Evolutionary conservation across 2,113 vertebrate species (phyloP), one percentile per base, ranked within the genome.

Genomic region (Athene noctua): DNA sequence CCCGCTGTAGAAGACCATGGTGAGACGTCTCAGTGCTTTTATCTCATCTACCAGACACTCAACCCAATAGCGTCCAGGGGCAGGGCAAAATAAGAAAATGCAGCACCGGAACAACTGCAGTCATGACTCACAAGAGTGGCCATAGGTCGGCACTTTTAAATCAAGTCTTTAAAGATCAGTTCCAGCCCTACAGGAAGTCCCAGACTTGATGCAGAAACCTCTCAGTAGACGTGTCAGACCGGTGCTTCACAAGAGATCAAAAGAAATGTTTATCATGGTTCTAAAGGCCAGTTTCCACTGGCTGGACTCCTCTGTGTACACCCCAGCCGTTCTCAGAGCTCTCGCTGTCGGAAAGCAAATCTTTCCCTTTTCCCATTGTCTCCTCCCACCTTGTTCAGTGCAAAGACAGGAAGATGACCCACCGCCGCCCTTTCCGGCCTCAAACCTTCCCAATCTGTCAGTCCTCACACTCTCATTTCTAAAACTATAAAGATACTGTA

Each of bases 391-490:
- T 23, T 42, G 32, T 61, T 62, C 75, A 57, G 29, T 47, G 55
- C 72, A 71, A 62, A 55, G 51, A 22, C 63, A 34, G 38, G 3
- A 13, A 36, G 8, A 42, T 3, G 22, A 57, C 14, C 52, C 57
- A 32, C 10, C 55, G 57, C 32, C 34, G 44, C 47, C 49, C 67
- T 29, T 80, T 9, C 30, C 23, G 40, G 22, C 77, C 55, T 55
- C 58, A 52, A 1, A 11, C 22, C 62, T 67, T 74, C 63, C 68
- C 67, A n/a, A 0, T 5, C 29, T 5, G 3, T 0, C 2, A 80
- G 17, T 23, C 36, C 80, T 62, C 55, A 36, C 20, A 3, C 21
- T 42, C 54, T 36, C 20, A 10, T 57, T 83, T 34, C 68, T 63
- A 23, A 40, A 83, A 29, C 14, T 3, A 65, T 0, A 40, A 34